These are phyloP conservation scores for Heteromormyrus szaboi DNA, from an alignment of 2,797 vertebrate species.

Conservation along the genomic window DNA sequence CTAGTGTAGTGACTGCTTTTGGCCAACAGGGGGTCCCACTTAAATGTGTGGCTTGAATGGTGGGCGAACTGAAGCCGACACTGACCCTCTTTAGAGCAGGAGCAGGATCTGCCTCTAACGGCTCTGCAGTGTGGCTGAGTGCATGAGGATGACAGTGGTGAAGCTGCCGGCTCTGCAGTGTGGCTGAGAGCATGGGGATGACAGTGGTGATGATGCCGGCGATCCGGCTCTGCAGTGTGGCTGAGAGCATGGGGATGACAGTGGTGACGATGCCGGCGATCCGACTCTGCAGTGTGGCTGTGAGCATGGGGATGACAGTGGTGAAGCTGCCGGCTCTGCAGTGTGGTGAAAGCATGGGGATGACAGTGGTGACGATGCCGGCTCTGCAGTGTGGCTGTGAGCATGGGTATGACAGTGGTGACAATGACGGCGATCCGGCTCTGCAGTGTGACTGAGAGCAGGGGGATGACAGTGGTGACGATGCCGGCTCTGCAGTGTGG, in stretches of 20 bases:
- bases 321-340: not conserved
- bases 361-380: no score
- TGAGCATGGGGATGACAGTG: not conserved
- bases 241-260: not conserved
- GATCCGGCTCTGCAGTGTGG: not conserved
- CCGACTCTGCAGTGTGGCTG: not conserved
- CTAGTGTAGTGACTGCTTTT: not conserved
- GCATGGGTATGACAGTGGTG: not conserved
- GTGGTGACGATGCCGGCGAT: no score
- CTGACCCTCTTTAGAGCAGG: not conserved
- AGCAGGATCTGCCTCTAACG: not conserved
- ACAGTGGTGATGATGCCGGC: no score
- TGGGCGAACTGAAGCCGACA: not conserved
- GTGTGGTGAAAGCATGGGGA: not conserved
- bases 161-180: not conserved
- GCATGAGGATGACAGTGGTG: not conserved
- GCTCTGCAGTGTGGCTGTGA: not conserved
- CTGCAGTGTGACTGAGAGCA: no score
- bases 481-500: no score
- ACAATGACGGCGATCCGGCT: not conserved
- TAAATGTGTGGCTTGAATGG: not conserved
- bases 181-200: not conserved
- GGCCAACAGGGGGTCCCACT: not conserved
- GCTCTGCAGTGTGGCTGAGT: not conserved
- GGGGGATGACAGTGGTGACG: no score